Evolutionary conservation across 2,113 vertebrate species (phyloP), one percentile per base, ranked within the genome.

Genomic region (Takifugu flavidus): DNA sequence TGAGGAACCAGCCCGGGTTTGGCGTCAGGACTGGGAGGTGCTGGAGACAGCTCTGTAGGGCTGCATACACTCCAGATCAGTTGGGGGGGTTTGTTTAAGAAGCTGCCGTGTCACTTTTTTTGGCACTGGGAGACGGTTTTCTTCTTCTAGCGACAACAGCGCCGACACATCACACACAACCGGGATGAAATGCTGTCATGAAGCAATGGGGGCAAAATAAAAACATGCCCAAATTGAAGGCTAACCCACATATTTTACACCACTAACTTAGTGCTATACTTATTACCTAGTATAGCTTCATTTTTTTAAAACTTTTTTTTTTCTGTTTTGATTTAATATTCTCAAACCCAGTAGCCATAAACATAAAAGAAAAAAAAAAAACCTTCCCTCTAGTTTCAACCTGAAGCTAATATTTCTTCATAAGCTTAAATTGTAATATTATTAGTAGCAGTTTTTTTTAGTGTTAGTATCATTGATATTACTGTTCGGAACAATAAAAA

Each of bases 401-500:
- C 90, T 91, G 88, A 91, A 92, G 89, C 88, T 84, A 89, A 79
- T 89, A 82, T 88, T 88, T 87, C 84, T 83, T 88, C 80, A 85
- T 86, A 87, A 84, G 75, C 89, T 89, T 84, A 86, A 86, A 82
- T 85, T 87, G 79, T 90, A 89, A 87, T 88, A 90, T 87, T 82
- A 89, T 88, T 88, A 92, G 61, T 91, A 89, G 86, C 88, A 91
- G 86, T 85, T 10, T 89, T 10, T 89, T 89, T 86, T 85, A 89
- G 85, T 89, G 89, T 90, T 89, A 91, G 87, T 89, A 89, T 89
- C 82, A 83, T 89, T 79, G 90, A 89, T 91, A 88, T 90, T 87
- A 91, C 88, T 88, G 89, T 87, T 86, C 79, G 84, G 85, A 92
- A 89, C 86, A 87, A 92, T 92, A 92, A 87, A 92, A 92, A 92